Conservation (phyloP, 2,113 vertebrate species). For the Columbina picui region DNA sequence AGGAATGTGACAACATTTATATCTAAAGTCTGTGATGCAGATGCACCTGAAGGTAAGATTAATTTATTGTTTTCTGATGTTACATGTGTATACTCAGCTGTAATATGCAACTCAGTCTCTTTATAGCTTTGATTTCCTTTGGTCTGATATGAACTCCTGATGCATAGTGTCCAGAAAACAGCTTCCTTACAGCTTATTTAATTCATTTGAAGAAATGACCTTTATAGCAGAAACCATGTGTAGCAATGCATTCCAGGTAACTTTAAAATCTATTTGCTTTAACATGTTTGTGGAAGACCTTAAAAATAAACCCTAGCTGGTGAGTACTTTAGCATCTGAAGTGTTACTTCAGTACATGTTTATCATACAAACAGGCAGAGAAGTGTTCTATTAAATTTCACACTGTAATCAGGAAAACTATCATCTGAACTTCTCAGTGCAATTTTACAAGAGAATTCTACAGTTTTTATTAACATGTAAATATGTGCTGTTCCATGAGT, state of each 20-base stretch:
- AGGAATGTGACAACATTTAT: conserved; percentile 74
- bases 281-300: rapidly evolving
- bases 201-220: neutral
- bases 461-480: neutral
- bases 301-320: neutral
- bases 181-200: neutral
- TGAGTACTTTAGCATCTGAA: neutral
- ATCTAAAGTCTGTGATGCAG: conserved; percentile 89
- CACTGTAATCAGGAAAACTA: neutral
- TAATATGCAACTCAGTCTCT: neutral
- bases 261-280: neutral
- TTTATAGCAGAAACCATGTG: neutral
- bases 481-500: neutral
- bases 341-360: neutral
- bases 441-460: neutral
- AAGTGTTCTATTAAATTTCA: neutral
- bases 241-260: neutral
- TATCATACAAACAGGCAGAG: neutral
- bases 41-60: conserved; percentile 91
- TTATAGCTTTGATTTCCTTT: neutral
- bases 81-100: neutral
- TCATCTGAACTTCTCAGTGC: neutral
- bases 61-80: neutral
- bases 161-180: neutral
- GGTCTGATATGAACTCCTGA: neutral